A percentile compares a stretch with the other conserved stretches of the same genome.
These are phyloP conservation scores for Allobates femoralis DNA, from an alignment of 2,797 vertebrate genomes.

Conservation along the genomic window DNA sequence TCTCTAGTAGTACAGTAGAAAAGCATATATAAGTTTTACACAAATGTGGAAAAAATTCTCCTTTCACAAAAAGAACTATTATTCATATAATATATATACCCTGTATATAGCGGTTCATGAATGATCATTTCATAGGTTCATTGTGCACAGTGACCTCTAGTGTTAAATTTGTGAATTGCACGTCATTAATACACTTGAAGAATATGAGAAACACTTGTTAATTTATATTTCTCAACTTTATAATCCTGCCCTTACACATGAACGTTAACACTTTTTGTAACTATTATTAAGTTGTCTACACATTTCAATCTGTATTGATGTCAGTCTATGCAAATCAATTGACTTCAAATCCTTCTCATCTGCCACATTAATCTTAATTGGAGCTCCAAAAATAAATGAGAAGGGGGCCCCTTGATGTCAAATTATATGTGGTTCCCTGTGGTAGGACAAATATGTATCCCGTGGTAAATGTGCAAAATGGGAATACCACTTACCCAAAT, in stretches of 20 bases:
- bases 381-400: background rate
- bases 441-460: too few species aligned
- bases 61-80: too few species aligned
- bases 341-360: background rate
- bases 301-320: background rate
- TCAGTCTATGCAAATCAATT: background rate
- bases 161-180: background rate
- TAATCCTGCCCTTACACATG: background rate
- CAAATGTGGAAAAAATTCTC: too few species aligned
- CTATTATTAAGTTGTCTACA: background rate
- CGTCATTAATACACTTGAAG: background rate
- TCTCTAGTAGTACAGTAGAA: too few species aligned
- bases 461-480: too few species aligned
- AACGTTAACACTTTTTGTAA: background rate
- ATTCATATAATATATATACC: too few species aligned
- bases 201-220: background rate
- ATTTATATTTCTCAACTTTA: background rate
- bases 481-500: too few species aligned
- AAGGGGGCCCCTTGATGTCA: too few species aligned
- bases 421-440: too few species aligned
- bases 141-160: conserved; percentile 39
- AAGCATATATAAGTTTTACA: too few species aligned
- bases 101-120: too few species aligned
- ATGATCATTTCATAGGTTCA: background rate
- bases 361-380: background rate